These are phyloP conservation scores for Stomorhina lunata DNA, from an alignment of 2,888 invertebrate species.

Conservation along the genomic window DNA sequence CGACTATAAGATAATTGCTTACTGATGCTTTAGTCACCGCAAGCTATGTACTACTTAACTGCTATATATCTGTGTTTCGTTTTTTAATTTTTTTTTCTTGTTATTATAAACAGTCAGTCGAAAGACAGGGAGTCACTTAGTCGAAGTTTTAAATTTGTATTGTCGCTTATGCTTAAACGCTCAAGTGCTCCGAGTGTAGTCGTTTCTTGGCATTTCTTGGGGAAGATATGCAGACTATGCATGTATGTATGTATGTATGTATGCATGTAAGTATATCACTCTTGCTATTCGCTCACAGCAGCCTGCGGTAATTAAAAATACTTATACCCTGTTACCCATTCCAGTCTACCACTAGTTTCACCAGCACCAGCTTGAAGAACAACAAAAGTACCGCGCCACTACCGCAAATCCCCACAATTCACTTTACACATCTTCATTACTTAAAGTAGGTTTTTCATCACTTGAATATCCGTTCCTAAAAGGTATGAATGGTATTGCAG, in stretches of 20 bases:
- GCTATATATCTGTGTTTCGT: neutral
- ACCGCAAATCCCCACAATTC: neutral
- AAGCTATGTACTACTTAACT: constrained; percentile 32
- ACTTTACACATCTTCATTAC: constrained; percentile 53
- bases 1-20: constrained; percentile 62
- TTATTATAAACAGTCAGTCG: neutral
- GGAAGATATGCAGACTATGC: neutral
- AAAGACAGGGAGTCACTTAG: constrained; percentile 42
- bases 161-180: constrained; percentile 32
- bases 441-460: constrained; percentile 51
- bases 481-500: constrained; percentile 28
- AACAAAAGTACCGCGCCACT: neutral
- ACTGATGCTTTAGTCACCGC: constrained; percentile 61
- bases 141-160: constrained; percentile 27
- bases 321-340: constrained; percentile 45
- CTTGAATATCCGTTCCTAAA: constrained; percentile 23
- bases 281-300: constrained; percentile 25
- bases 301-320: constrained; percentile 58
- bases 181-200: constrained; percentile 29
- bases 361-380: neutral
- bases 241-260: too few relatives aligned
- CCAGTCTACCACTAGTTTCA: constrained; percentile 48
- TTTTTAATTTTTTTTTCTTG: constrained; percentile 1
- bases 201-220: neutral
- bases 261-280: constrained; percentile 24